A percentile compares a stretch with the other conserved stretches of the same genome.
These are phyloP conservation scores for Microplitis mediator DNA, from an alignment of 1,140 invertebrate species.

Conservation along the genomic window DNA sequence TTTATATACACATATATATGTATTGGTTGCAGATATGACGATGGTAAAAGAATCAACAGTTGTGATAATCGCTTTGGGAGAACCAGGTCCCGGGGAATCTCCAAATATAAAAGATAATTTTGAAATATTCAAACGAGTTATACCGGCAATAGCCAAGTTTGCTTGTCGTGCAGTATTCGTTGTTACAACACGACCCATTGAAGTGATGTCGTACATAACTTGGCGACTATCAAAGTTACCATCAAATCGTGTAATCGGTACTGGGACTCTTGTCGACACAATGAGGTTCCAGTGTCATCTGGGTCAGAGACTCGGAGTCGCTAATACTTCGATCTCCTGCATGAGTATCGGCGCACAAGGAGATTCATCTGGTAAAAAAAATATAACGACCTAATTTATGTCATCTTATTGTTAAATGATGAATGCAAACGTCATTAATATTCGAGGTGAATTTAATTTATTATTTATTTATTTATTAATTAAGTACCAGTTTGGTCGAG, in stretches of 20 bases:
- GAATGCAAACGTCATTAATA: background rate
- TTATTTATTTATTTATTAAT: background rate
- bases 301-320: slow-evolving; percentile 65
- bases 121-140: slow-evolving; percentile 67
- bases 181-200: slow-evolving; percentile 68
- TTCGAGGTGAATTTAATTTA: background rate
- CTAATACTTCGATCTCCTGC: slow-evolving; percentile 64
- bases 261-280: slow-evolving; percentile 69
- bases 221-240: slow-evolving; percentile 73
- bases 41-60: slow-evolving; percentile 50
- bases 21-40: slow-evolving; percentile 41
- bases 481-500: slow-evolving; percentile 71
- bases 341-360: slow-evolving; percentile 72
- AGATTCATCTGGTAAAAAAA: slow-evolving; percentile 62
- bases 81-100: slow-evolving; percentile 33
- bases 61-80: slow-evolving; percentile 45
- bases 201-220: slow-evolving; percentile 70
- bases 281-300: slow-evolving; percentile 68
- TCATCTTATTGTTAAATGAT: background rate
- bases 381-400: background rate
- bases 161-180: slow-evolving; percentile 66
- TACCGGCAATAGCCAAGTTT: slow-evolving; percentile 66
- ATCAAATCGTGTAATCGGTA: slow-evolving; percentile 67
- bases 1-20: background rate
- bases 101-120: slow-evolving; percentile 64